These are phyloP conservation scores for Ictalurus furcatus DNA, from an alignment of 2,113 vertebrate genomes.

Conservation along the genomic window DNA sequence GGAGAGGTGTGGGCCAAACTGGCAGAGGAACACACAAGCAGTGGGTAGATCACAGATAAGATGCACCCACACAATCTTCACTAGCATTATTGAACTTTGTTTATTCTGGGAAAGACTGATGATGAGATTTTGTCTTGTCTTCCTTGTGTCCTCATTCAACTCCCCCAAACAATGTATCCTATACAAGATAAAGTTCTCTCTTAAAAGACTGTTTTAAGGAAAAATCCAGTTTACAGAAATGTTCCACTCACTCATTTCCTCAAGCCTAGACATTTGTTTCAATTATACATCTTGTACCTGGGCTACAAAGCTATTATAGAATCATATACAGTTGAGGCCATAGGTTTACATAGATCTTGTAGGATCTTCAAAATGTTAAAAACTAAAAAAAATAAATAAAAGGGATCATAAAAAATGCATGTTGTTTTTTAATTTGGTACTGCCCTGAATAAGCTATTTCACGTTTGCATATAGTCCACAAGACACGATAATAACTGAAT, in stretches of 20 bases:
- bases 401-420: too few species aligned
- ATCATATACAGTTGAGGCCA: neutral
- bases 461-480: too few species aligned
- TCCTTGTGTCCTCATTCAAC: conserved; percentile 4
- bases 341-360: too few species aligned
- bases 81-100: conserved; percentile 44
- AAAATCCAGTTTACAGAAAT: neutral
- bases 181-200: too few species aligned
- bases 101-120: conserved; percentile 1
- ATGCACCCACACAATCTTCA: conserved; percentile 47
- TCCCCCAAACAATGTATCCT: neutral
- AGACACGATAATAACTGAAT: too few species aligned
- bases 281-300: neutral
- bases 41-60: conserved; percentile 68
- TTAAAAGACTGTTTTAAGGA: neutral
- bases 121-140: conserved; percentile 5
- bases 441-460: too few species aligned
- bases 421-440: too few species aligned
- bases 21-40: conserved; percentile 62
- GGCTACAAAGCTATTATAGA: neutral
- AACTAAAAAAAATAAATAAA: too few species aligned
- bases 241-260: neutral
- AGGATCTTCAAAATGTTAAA: too few species aligned
- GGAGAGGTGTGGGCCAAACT: conserved; percentile 61
- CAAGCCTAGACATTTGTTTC: too few species aligned